Percentiles rank a stretch among this genome's conserved stretches.
These are phyloP conservation scores for Heliconius ethilla DNA, from an alignment of 2,888 invertebrate species.

Conservation along the genomic window DNA sequence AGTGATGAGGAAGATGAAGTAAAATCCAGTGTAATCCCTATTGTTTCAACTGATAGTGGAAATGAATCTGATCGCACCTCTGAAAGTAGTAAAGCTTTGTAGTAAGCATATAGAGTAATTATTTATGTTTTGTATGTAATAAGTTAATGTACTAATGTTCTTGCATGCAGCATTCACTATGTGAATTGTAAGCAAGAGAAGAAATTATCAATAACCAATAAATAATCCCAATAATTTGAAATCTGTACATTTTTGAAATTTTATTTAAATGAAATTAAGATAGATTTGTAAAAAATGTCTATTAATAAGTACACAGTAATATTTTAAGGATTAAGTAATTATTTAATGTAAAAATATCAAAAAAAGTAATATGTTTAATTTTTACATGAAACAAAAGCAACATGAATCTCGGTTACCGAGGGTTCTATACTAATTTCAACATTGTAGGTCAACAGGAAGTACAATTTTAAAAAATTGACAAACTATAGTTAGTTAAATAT, in stretches of 20 bases:
- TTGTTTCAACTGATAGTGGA: slow-evolving; percentile 69
- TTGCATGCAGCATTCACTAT: too few relatives aligned
- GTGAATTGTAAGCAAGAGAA: too few relatives aligned
- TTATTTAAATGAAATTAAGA: too few relatives aligned
- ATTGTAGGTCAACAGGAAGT: too few relatives aligned
- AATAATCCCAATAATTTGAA: too few relatives aligned
- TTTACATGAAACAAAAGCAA: not conserved
- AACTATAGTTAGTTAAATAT: too few relatives aligned
- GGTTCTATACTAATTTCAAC: too few relatives aligned
- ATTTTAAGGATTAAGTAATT: not conserved
- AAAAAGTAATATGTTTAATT: not conserved
- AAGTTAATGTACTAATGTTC: not conserved
- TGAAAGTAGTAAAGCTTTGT: slow-evolving; percentile 50
- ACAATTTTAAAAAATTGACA: too few relatives aligned
- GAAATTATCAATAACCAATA: too few relatives aligned
- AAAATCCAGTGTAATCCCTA: slow-evolving; percentile 49
- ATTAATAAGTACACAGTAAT: not conserved
- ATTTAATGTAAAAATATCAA: not conserved
- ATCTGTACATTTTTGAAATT: too few relatives aligned
- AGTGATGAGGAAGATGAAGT: slow-evolving; percentile 65
- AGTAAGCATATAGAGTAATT: not conserved
- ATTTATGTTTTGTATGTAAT: not conserved
- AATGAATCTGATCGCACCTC: slow-evolving; percentile 69
- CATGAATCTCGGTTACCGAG: too few relatives aligned
- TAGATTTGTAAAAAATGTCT: too few relatives aligned